Base-by-base conservation (phyloP, 2,113 vertebrate genomes). In the Laterallus jamaicensis region DNA sequence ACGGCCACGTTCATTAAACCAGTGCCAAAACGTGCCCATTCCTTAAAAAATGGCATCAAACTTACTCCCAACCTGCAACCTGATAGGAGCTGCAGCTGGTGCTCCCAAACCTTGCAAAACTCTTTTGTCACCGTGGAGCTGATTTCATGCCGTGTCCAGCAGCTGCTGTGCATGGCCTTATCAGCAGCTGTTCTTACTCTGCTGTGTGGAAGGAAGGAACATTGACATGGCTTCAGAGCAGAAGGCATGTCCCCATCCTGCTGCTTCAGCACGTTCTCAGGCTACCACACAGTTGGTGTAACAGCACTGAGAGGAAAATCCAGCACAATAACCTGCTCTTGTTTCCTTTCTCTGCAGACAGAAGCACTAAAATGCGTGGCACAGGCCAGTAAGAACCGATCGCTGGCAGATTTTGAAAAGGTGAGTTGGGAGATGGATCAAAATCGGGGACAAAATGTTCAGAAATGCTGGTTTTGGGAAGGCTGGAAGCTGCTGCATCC, bases 371-470 rank as follows among this genome's bases (percentile, higher is more conserved):
- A 99, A 96, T 99, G 99, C 83, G 99, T 99, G 96, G 99, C 99
- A 78, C 99, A 99, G 96, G 99, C 99, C 95, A 99, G 99, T 97
- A 99, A 99, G 98, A 99, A 99, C 98, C 98, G 99, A 94, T 99
- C 99, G 5, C 98, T 99, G 98, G 99, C 99, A 91, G 99, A 99
- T 93, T 99, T 99, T 98, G 99, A 99, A 96, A 99, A 99, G 98
- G 99, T 99, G 96, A 98, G 98, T 91, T 35, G 44, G 18, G 67
- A 39, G 24, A 8, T 15, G 20, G 15, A 32, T 22, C 31, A 66
- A 21, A 50, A 62, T 22, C 4, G 35, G 62, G 64, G 67, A 21
- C 39, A 58, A 40, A 71, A 62, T 15, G 3, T 7, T 11, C 20
- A 15, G 52, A 74, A 59, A 26, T 59, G 22, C 12, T 21, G 4